Conservation (phyloP, 2,888 invertebrate genomes). For the Melanostoma scalare region DNA sequence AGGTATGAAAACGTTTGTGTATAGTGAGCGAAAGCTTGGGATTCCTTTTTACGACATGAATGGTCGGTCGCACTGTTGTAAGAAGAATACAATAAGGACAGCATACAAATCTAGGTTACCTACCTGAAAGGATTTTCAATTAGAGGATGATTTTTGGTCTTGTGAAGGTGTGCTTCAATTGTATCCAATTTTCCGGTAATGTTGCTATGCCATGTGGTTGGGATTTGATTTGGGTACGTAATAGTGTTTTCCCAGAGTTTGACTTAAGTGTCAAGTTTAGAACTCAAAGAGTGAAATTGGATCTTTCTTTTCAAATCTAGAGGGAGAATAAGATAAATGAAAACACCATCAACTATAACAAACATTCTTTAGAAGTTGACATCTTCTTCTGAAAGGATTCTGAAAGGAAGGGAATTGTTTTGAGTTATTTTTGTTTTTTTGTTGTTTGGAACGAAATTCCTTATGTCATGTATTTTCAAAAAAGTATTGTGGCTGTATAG, state of each 20-base stretch:
- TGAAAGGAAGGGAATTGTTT: background rate
- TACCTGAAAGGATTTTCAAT: constrained; percentile 72
- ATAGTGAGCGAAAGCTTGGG: background rate
- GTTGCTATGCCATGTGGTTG: constrained; percentile 56
- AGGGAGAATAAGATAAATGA: background rate
- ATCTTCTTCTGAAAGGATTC: constrained; percentile 25
- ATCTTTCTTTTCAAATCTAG: constrained; percentile 3
- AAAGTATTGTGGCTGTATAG: no score
- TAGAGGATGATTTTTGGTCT: constrained; percentile 69
- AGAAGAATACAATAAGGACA: constrained; percentile 46
- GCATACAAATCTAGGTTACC: constrained; percentile 28
- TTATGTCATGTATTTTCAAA: no score
- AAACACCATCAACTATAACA: constrained; percentile 4
- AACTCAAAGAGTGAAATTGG: constrained; percentile 48
- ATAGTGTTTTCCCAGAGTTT: constrained; percentile 45
- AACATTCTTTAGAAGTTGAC: constrained; percentile 4
- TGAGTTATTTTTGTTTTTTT: no score
- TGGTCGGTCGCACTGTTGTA: constrained; percentile 55
- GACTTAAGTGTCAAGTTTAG: constrained; percentile 48
- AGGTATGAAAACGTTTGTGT: constrained; percentile 1
- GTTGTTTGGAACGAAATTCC: no score
- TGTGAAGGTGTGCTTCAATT: constrained; percentile 64
- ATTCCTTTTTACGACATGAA: constrained; percentile 62
- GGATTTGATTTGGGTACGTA: constrained; percentile 58
- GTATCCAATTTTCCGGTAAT: constrained; percentile 69